phyloP scores from a whole-genome alignment of 2,797 vertebrate genomes.

The Gorsachius magnificus region DNA sequence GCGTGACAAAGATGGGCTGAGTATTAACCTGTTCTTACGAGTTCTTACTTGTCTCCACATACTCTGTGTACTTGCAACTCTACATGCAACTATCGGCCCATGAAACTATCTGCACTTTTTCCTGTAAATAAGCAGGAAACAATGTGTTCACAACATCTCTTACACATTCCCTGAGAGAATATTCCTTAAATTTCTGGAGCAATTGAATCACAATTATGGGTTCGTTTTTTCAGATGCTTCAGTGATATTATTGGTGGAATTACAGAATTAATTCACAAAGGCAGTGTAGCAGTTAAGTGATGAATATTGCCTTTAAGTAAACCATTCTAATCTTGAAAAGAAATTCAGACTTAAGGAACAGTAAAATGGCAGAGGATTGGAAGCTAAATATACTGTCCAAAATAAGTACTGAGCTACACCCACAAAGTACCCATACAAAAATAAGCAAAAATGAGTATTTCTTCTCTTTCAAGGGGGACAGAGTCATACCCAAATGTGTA shows the following conservation, averaged over 20 bases:
- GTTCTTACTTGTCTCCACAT: background rate
- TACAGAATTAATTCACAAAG: background rate
- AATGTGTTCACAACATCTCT: background rate
- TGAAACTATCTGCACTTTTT: background rate
- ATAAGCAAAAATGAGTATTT: background rate
- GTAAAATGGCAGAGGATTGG: background rate
- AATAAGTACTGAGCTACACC: background rate
- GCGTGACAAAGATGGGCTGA: background rate
- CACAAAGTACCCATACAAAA: background rate
- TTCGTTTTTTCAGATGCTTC: background rate
- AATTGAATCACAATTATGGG: background rate
- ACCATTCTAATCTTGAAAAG: background rate
- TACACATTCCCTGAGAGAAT: background rate
- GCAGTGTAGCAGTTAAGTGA: background rate
- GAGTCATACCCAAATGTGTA: background rate
- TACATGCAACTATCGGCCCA: background rate
- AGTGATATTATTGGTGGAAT: background rate
- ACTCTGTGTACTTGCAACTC: background rate
- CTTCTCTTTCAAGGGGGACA: background rate
- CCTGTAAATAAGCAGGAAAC: background rate
- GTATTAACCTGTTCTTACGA: background rate
- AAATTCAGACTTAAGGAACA: background rate
- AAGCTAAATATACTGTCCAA: background rate
- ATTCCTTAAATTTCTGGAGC: background rate
- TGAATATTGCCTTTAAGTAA: background rate